Conservation (phyloP, 2,113 vertebrate species). For the Xyrauchen texanus region DNA sequence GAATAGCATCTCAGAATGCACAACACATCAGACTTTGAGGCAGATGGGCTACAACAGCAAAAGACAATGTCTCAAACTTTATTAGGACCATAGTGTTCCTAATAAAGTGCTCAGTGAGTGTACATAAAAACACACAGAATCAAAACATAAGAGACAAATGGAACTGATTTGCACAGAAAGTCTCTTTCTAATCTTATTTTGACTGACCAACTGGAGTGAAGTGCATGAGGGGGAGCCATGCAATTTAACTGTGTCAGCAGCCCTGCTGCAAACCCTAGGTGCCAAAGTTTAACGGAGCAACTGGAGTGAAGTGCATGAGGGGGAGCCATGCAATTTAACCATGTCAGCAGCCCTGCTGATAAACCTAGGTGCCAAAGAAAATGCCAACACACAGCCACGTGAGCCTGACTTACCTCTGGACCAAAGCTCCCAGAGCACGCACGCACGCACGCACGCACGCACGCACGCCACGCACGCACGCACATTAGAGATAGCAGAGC, state of each 20-base stretch:
- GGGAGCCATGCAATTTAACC: conserved; percentile 23
- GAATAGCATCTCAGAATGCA: too few relatives aligned
- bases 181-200: background rate
- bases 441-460: conserved; percentile 7
- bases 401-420: background rate
- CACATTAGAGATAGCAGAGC: conserved; percentile 6
- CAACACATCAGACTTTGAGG: too few relatives aligned
- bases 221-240: background rate
- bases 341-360: background rate
- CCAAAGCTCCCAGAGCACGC: background rate
- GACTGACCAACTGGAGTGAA: background rate
- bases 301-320: background rate
- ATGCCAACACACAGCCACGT: conserved; percentile 5
- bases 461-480: background rate
- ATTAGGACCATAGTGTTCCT: too few relatives aligned
- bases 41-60: too few relatives aligned
- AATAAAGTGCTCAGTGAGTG: too few relatives aligned
- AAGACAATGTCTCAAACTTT: too few relatives aligned
- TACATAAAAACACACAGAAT: too few relatives aligned
- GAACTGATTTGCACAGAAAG: conserved; percentile 1
- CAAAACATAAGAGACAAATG: background rate
- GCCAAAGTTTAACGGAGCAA: conserved; percentile 1
- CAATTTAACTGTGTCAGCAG: conserved; percentile 18
- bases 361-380: conserved; percentile 25
- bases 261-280: background rate